Base-by-base conservation (phyloP, 1,140 invertebrate species). In the Drosophila pallidifrons region DNA sequence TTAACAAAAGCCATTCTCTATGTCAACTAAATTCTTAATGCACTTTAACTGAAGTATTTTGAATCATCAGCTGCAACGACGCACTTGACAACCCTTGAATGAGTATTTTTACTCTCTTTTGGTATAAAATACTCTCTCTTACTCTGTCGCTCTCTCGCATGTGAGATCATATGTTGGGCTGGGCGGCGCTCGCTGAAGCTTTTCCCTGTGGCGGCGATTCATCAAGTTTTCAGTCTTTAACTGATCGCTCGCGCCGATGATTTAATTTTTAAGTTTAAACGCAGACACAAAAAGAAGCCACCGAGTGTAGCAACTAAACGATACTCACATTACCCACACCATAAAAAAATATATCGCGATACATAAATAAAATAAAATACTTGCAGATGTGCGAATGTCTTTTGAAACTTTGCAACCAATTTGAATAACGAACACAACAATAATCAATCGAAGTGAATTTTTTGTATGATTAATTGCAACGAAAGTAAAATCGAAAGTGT, bases 181-280 rank as follows among this genome's bases (percentile, higher is more conserved):
- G 75, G 30, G 63, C 15, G 49, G n/a, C 43, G 41, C 45, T 75
- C 58, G 15, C 35, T 61, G 20, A 38, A 43, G 82, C 82, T 82
- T 87, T 83, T 63, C 58, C 32, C 47, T 51, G 55, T 57, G 30
- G 60, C 60, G 57, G 75, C 86, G 85, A 89, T 89, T 85, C 78
- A 79, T 89, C 75, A 89, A 70, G 71, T 78, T 74, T 81, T 85
- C 69, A 89, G 85, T 89, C 85, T 89, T 89, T 65, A 89, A 89
- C 85, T 85, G 85, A 89, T 90, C 85, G 85, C 85, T 81, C 85
- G 86, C 78, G 85, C 75, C 86, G 85, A 89, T 90, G 85, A 89
- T 89, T 89, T 89, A 89, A 89, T 89, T 90, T 88, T 85, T 89
- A 89, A 89, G 85, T 90, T 86, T 63, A 77, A 81, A 82, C 71